Base-by-base conservation (phyloP, 2,113 vertebrate genomes). In the Dascyllus trimaculatus region DNA sequence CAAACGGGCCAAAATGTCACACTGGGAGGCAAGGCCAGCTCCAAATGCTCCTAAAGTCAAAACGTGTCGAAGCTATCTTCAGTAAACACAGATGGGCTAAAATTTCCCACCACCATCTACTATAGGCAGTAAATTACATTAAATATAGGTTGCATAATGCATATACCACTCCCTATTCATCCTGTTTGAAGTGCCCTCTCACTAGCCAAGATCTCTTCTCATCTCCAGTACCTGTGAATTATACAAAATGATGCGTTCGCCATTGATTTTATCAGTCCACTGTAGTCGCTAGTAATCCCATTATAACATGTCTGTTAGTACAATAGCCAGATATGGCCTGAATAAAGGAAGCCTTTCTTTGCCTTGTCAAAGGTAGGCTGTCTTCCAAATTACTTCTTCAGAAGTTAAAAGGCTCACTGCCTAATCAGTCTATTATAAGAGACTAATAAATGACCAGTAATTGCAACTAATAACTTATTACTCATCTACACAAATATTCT, bases 401-500 rank as follows among this genome's bases (percentile, higher is more conserved):
- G 91, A 94, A 94, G 93, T 94, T 95, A 95, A 95, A 95, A 95
- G 93, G 91, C 85, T 87, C 90, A 53, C 71, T 82, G 85, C 89
- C 93, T 93, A 94, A 96, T 94, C 92, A 95, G 91, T 89, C 92
- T 92, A 94, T 95, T 95, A 94, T 94, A 94, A 81, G 79, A 87
- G 82, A 88, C 93, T 94, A 95, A 95, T 95, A 96, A 93, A 95
- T 94, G 93, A 95, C 95, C 94, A 95, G 94, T 96, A 96, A 96
- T 95, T 95, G 95, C 93, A 94, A 95, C 94, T 95, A 95, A 95
- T 94, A 95, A 94, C 89, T 94, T 95, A 95, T 95, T 95, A 93
- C 93, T 94, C 93, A 93, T 94, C 95, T 92, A 92, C 92, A 94
- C 91, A 95, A 94, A 95, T 95, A 95, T 95, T 95, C 93, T 95